Evolutionary conservation across 2,113 vertebrate genomes (phyloP).

Genomic region (Stictonetta naevosa): DNA sequence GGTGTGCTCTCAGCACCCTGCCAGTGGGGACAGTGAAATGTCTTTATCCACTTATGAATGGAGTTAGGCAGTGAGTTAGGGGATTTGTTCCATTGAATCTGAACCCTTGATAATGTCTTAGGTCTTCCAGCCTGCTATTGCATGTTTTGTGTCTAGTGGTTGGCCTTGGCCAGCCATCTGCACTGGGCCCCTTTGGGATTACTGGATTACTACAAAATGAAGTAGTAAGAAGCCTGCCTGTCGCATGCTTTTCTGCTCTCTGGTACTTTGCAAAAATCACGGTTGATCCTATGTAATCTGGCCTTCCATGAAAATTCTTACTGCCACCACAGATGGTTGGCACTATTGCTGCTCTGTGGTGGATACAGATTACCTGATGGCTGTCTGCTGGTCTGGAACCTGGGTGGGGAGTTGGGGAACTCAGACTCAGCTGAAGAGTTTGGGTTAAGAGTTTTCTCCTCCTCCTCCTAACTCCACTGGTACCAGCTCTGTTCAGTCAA

Average conservation of each 20-base stretch:
- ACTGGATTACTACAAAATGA: background rate
- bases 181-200: background rate
- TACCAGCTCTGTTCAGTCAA: background rate
- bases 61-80: background rate
- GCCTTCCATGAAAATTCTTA: fast-evolving
- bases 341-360: background rate
- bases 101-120: background rate
- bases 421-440: background rate
- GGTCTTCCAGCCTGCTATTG: background rate
- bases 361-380: background rate
- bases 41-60: background rate
- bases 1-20: background rate
- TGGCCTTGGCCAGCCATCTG: background rate
- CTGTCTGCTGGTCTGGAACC: background rate
- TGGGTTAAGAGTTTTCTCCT: background rate
- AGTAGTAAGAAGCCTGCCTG: too few species aligned
- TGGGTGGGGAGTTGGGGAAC: background rate
- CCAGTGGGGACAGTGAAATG: background rate
- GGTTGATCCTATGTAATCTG: background rate
- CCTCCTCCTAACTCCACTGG: background rate
- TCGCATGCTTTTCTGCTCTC: background rate
- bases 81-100: background rate
- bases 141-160: too few species aligned
- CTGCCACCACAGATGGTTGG: background rate
- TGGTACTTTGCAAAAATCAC: background rate